These are phyloP conservation scores for Aculops lycopersici DNA, from an alignment of 1,140 invertebrate species.

Conservation along the genomic window DNA sequence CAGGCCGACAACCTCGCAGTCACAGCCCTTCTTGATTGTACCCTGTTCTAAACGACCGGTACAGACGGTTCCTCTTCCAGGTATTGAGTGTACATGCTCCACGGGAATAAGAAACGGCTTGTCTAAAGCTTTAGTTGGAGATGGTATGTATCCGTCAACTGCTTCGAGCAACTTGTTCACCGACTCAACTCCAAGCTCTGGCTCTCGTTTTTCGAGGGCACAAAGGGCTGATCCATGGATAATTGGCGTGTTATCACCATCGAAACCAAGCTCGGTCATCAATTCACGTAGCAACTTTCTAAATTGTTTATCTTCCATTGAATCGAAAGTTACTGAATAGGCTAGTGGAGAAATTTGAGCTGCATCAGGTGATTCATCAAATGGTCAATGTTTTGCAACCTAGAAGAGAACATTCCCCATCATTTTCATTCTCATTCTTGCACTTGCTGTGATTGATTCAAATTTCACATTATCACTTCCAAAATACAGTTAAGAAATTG, in stretches of 20 bases:
- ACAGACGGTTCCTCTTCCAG: conserved; percentile 70
- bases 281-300: conserved; percentile 17
- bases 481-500: too few species aligned
- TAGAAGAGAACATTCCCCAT: too few species aligned
- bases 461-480: too few species aligned
- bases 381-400: too few species aligned
- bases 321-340: too few species aligned
- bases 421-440: too few species aligned
- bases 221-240: conserved; percentile 23
- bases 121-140: conserved; percentile 57
- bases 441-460: too few species aligned
- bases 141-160: conserved; percentile 57
- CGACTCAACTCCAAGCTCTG: conserved; percentile 43
- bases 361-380: too few species aligned
- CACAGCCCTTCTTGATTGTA: conserved; percentile 61
- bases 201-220: conserved; percentile 28
- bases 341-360: too few species aligned
- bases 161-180: conserved; percentile 51
- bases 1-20: conserved; percentile 72
- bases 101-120: conserved; percentile 77
- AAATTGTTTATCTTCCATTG: too few species aligned
- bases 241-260: conserved; percentile 21
- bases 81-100: conserved; percentile 66
- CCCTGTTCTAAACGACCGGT: conserved; percentile 71
- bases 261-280: conserved; percentile 21